Conservation (phyloP, 2,113 vertebrate species). For the Hyaena hyaena region DNA sequence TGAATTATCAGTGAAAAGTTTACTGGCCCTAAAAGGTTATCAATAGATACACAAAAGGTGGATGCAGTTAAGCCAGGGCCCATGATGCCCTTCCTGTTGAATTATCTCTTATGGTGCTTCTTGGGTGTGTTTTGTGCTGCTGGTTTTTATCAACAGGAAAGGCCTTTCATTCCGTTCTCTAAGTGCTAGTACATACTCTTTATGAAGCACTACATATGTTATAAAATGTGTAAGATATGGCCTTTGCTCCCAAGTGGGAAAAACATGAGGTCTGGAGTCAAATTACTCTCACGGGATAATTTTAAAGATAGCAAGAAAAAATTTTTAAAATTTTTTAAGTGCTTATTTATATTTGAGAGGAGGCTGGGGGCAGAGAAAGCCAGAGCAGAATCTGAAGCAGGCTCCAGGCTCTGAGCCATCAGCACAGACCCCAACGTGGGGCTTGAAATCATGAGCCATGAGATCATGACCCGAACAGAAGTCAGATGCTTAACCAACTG, state of each 20-base stretch:
- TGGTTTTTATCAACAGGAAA: slow-evolving; percentile 29
- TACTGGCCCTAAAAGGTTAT: not conserved
- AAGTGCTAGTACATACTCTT: not conserved
- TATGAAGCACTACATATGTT: not conserved
- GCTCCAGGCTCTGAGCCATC: too few relatives aligned
- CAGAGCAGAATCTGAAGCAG: too few relatives aligned
- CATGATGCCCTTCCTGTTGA: not conserved
- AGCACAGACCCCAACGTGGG: too few relatives aligned
- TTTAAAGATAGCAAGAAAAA: too few relatives aligned
- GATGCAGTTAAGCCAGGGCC: not conserved
- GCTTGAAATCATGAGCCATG: too few relatives aligned
- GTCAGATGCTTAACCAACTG: too few relatives aligned
- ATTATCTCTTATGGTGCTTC: not conserved
- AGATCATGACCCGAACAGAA: too few relatives aligned
- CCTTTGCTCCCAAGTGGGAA: not conserved
- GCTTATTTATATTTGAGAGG: too few relatives aligned
- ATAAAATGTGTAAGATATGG: not conserved
- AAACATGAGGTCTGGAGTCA: not conserved
- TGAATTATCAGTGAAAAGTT: not conserved
- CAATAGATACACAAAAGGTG: not conserved
- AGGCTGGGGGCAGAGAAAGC: too few relatives aligned
- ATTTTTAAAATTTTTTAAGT: too few relatives aligned
- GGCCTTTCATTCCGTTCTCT: not conserved
- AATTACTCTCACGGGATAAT: too few relatives aligned
- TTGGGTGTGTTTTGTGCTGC: not conserved